These are phyloP conservation scores for Masnerella sp. DNA, from an alignment of 2,888 invertebrate species.

Conservation along the genomic window DNA sequence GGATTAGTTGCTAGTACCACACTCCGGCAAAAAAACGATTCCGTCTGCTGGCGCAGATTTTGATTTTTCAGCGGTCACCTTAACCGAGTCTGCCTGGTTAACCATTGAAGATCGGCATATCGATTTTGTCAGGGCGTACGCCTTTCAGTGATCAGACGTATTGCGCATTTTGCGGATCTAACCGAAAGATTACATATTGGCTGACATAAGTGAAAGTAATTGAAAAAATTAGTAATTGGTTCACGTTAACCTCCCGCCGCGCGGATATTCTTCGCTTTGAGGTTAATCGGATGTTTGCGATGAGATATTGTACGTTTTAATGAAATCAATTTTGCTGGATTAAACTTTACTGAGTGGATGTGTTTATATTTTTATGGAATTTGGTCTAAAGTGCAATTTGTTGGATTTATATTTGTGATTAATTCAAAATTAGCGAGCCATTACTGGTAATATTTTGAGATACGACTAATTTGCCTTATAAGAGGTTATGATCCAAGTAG, in stretches of 20 bases:
- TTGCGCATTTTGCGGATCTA: conserved; percentile 48
- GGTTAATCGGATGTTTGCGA: conserved; percentile 21
- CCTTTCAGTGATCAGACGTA: conserved; percentile 38
- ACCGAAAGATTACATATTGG: conserved; percentile 23
- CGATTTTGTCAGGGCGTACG: conserved; percentile 42
- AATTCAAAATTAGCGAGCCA: no score
- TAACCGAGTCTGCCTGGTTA: no score
- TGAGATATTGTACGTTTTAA: conserved; percentile 12
- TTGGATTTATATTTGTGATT: no score
- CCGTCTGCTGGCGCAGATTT: no score
- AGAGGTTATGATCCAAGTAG: no score
- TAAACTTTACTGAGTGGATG: background rate
- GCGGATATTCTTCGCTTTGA: conserved; percentile 13
- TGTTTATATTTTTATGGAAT: no score
- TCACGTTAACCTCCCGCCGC: conserved; percentile 27
- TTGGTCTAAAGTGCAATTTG: no score
- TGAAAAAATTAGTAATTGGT: conserved; percentile 40
- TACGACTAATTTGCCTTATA: no score
- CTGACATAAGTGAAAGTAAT: conserved; percentile 44
- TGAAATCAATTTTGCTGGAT: conserved; percentile 19
- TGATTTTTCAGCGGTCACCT: no score
- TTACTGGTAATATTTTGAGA: no score
- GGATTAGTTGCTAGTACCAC: no score
- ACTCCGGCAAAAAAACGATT: no score
- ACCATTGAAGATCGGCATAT: conserved; percentile 33